Base-by-base conservation (phyloP, 2,797 vertebrate genomes). In the Pagetopsis macropterus region DNA sequence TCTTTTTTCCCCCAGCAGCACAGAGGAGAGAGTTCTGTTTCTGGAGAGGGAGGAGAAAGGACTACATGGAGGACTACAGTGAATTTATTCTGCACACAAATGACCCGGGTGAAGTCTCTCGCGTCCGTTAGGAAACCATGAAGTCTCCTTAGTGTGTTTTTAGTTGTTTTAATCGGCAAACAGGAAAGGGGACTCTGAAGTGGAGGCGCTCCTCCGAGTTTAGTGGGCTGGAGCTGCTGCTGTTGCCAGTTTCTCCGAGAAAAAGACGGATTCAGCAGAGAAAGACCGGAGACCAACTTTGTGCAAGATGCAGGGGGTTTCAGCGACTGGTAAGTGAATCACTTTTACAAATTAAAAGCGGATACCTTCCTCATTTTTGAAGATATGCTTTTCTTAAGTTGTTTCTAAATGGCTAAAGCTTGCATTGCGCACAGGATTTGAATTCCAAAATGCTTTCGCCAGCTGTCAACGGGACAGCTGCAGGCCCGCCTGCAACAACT, bases 281-380 rank as follows among this genome's bases (percentile, higher is more conserved):
- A 72, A 72, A 59, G 60, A 85, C 33, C 59, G 60, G 76, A 75
- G 66, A 59, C 41, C 72, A 85, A 88, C 41, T 86, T 78, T 77
- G 60, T 71, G 78, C 84, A 93, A 83, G 79, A 95, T 95, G 94
- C 94, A 94, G 74, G 92, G 80, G 68, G 82, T 88, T 81, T 90
- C 94, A 51, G 60, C 93, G 3, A 75, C 92, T 46, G 94, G 94
- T 95, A 49, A 94, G 94, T 77, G 23, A 65, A n/a, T 3, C 7
- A 0, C 12, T 31, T 46, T 16, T 0, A 19, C 2, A 27, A n/a
- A 68, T 10, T 14, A 45, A 50, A 27, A 7, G 4, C 45, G 9
- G 17, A 4, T 61, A 43, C 49, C 41, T 49, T 60, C 37, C 9
- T 75, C 33, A 41, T n/a, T 50, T n/a, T 50, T 4, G 3, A 33